Base-by-base conservation (phyloP, 2,888 invertebrate genomes). In the Muscina levida region DNA sequence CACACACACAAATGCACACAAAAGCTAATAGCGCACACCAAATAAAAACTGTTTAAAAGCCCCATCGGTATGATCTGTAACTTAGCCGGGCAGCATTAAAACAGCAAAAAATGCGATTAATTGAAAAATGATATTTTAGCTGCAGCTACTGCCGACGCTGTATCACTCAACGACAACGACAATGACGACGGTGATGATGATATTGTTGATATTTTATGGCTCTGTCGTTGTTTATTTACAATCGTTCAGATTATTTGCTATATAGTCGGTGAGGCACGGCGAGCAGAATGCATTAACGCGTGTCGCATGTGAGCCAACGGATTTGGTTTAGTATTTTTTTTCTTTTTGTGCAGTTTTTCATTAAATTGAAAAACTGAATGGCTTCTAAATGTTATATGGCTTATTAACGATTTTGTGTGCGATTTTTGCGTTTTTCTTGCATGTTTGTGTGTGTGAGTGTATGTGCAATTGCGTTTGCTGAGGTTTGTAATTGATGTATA, bases 381-480 rank as follows among this genome's bases (percentile, higher is more conserved):
- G 73, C 4, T 74, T 77, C 51, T 68, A 72, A 77, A 75, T 72
- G 72, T 81, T 74, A 19, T 42, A 75, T 11, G 77, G 74, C 81
- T 81, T 77, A 77, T 81, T 81, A 81, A 62, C 46, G 22, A 72
- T 68, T 77, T 66, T 77, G 42, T 44, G 48, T 4, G 57, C 70
- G 57, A 53, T 56, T 72, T 48, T n/a, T 13, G 3, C 22, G 11
- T n/a, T n/a, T n/a, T n/a, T n/a, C 4, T 31, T 31, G 57, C 15
- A 0, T 1, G 3, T 22, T 31, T 22, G 10, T 53, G 22, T 24
- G n/a, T n/a, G n/a, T n/a, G n/a, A n/a, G n/a, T n/a, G n/a, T n/a
- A n/a, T n/a, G n/a, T n/a, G n/a, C n/a, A n/a, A n/a, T n/a, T n/a
- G n/a, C n/a, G n/a, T n/a, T n/a, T 53, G 51, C 22, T 19, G 31